Conservation (phyloP, 37 sponge, comb jelly and placozoan genomes). For the Spongia lamella region DNA sequence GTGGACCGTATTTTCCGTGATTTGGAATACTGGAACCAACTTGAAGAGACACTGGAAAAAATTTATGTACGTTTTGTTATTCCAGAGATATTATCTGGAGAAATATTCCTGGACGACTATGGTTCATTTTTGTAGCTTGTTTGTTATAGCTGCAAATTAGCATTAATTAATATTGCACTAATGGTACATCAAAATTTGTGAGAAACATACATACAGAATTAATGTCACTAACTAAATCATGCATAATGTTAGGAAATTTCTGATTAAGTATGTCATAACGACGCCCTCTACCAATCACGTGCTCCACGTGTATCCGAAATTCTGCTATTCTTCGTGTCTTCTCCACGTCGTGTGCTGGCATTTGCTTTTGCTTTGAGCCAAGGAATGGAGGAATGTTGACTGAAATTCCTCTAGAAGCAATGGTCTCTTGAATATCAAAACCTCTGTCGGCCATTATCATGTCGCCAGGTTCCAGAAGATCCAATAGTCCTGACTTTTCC, state of each 20-base stretch:
- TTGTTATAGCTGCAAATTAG: no score
- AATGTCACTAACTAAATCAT: slow-evolving; percentile 40
- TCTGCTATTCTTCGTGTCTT: slow-evolving; percentile 11
- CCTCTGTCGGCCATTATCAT: neutral
- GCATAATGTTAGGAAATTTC: neutral
- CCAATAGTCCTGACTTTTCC: neutral
- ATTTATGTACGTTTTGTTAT: slow-evolving; percentile 1
- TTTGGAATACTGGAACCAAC: neutral
- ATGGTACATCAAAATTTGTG: slow-evolving; percentile 15
- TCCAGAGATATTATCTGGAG: slow-evolving; percentile 1
- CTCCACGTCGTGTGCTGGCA: neutral
- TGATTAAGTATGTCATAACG: neutral
- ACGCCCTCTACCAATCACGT: neutral
- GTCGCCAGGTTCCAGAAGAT: neutral
- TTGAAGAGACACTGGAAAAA: neutral
- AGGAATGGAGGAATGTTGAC: neutral
- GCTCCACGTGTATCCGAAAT: neutral
- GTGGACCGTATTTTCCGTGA: neutral
- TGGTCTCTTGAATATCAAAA: neutral
- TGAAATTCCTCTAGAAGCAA: neutral
- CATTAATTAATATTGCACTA: no score
- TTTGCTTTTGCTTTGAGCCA: neutral
- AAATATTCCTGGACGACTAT: slow-evolving; percentile 6
- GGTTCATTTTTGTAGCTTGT: neutral
- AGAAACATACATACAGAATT: slow-evolving; percentile 12